phyloP scores from a whole-genome alignment of 2,797 vertebrate genomes.

The Enteromius paludinosus region DNA sequence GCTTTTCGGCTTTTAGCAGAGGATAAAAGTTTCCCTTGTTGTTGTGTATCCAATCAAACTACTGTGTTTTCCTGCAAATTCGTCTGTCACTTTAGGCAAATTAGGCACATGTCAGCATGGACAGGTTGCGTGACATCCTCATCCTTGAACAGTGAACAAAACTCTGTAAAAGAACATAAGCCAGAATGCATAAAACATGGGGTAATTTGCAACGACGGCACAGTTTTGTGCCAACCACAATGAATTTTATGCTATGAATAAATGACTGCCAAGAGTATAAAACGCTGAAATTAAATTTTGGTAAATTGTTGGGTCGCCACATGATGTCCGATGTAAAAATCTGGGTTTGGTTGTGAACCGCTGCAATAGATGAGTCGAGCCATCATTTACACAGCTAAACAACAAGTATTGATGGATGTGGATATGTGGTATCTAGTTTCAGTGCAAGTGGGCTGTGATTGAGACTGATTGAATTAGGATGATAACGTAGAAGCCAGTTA shows the following conservation, averaged over 20 bases:
- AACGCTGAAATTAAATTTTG: background rate
- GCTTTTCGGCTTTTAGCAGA: background rate
- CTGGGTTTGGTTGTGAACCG: background rate
- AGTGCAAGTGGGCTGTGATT: constrained; percentile 54
- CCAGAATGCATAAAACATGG: background rate
- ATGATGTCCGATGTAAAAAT: constrained; percentile 4
- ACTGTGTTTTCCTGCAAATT: constrained; percentile 7
- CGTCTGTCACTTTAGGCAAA: background rate
- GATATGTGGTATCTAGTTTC: constrained; percentile 57
- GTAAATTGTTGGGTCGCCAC: background rate
- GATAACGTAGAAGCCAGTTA: constrained; percentile 66
- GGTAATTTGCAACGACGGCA: background rate
- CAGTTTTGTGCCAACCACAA: background rate
- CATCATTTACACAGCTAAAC: constrained; percentile 30
- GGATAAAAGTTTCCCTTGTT: too few species aligned
- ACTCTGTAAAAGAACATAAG: background rate
- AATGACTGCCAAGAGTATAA: constrained; percentile 3
- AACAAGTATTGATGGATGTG: constrained; percentile 49
- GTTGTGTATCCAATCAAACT: background rate
- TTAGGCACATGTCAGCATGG: background rate
- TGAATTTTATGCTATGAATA: background rate
- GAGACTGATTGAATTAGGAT: constrained; percentile 72
- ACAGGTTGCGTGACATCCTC: background rate
- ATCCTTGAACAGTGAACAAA: background rate
- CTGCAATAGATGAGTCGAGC: constrained; percentile 33